Conservation (phyloP, 2,113 vertebrate species). For the Merops nubicus region DNA sequence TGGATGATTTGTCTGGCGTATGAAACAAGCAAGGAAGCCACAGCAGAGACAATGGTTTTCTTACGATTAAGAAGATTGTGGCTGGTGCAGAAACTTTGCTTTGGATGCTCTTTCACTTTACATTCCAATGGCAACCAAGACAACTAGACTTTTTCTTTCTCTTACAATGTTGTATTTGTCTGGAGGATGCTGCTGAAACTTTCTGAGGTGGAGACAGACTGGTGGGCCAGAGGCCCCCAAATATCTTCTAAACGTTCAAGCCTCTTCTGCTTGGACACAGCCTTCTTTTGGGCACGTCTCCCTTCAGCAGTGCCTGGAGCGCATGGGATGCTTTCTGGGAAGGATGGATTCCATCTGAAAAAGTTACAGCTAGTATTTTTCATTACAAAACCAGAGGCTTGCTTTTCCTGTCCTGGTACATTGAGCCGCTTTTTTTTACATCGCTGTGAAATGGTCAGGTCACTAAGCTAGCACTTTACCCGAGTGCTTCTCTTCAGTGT, state of each 20-base stretch:
- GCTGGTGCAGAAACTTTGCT: neutral
- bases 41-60: neutral
- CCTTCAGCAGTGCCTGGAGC: neutral
- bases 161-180: neutral
- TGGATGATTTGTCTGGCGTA: neutral
- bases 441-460: neutral
- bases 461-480: neutral
- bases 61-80: neutral
- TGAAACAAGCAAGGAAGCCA: neutral
- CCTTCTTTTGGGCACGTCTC: neutral
- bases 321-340: neutral
- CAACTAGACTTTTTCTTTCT: neutral
- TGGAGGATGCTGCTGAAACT: neutral
- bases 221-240: neutral
- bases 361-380: neutral
- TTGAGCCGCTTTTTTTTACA: neutral
- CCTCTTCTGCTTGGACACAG: neutral
- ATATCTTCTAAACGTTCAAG: neutral
- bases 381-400: neutral
- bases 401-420: neutral
- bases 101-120: neutral
- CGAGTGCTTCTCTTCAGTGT: neutral
- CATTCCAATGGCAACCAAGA: constrained; percentile 33
- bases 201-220: neutral
- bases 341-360: neutral